A percentile compares a stretch with the other conserved stretches of the same genome.
These are phyloP conservation scores for Echinometra lucunter DNA, from an alignment of 53 echinoderm and acorn worm genomes.

Conservation along the genomic window DNA sequence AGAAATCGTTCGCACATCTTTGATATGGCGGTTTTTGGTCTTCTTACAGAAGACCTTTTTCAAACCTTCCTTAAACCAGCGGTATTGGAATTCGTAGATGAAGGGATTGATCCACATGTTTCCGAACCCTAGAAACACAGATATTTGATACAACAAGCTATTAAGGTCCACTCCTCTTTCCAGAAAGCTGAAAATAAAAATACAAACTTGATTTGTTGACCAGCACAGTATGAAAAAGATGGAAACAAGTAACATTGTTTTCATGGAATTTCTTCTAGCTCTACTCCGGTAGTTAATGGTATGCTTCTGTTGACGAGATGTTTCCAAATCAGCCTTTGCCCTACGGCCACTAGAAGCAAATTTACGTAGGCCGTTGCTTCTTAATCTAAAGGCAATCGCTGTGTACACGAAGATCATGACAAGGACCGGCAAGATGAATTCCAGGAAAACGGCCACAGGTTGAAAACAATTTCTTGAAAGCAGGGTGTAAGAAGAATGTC, in stretches of 20 bases:
- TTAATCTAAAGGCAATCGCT: not conserved
- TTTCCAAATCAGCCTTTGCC: not conserved
- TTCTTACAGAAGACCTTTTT: not conserved
- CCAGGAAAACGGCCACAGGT: not conserved
- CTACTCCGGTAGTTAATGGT: not conserved
- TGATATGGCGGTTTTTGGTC: not conserved
- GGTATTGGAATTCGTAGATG: conserved; percentile 14
- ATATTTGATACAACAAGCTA: not conserved
- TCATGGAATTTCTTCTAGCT: not conserved
- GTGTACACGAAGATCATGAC: not conserved
- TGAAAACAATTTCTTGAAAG: not conserved
- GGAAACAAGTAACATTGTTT: not conserved
- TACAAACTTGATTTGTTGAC: not conserved
- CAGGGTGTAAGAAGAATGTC: not conserved
- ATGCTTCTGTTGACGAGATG: not conserved
- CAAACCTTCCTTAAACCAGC: conserved; percentile 32
- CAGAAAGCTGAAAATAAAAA: not conserved
- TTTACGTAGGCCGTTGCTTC: not conserved
- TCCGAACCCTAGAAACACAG: conserved; percentile 37
- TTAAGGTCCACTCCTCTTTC: not conserved
- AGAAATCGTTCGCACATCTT: not conserved
- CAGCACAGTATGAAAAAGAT: conserved; percentile 8
- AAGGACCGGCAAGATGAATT: not conserved
- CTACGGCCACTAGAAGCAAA: no score
- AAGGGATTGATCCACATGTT: conserved; percentile 50